Evolutionary conservation across 2,888 invertebrate genomes (phyloP), one percentile per base, ranked within the genome.

Genomic region (Sphaerophoria rueppellii): DNA sequence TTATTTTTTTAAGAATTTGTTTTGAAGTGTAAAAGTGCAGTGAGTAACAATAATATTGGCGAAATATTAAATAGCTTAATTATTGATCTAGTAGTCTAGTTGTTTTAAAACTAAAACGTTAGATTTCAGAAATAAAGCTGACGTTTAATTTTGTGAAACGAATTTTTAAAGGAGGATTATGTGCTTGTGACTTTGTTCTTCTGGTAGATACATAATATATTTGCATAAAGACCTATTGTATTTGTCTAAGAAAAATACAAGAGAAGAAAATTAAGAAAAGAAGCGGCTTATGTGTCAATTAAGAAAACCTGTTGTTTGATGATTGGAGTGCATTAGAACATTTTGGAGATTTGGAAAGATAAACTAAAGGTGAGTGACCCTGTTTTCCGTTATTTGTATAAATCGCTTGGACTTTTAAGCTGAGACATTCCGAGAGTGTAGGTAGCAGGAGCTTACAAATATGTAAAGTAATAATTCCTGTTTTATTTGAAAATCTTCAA

Each of bases 1-100:
- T 58, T 50, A 71, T 35, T 43, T 35, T 67, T 16, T 52, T 32
- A 57, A 40, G 48, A 61, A 4, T 63, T 61, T 48, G 58, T 60
- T 60, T 67, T 37, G n/a, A 69, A 76, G 81, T 82, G 81, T 70
- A 83, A 79, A 83, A 83, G 75, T 83, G 83, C 83, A 83, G 79
- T 75, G 82, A 76, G 73, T 57, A 70, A 50, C 70, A 61, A 46
- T 74, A 61, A 48, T 50, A 48, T 65, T 12, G 35, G 14, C 37
- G 50, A 50, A 35, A 61, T 72, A 70, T 7, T 40, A 58, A 52
- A 65, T 75, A 76, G 46, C 71, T 71, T 81, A 63, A 63, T 71
- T 81, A 12, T 9, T 65, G 12, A 35, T 50, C 16, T 43, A 60
- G 58, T 35, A 52, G 70, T 54, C 14, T 72, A 58, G 54, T 76